phyloP scores from a whole-genome alignment of 2,113 vertebrate genomes.

The Grammomys surdaster region DNA sequence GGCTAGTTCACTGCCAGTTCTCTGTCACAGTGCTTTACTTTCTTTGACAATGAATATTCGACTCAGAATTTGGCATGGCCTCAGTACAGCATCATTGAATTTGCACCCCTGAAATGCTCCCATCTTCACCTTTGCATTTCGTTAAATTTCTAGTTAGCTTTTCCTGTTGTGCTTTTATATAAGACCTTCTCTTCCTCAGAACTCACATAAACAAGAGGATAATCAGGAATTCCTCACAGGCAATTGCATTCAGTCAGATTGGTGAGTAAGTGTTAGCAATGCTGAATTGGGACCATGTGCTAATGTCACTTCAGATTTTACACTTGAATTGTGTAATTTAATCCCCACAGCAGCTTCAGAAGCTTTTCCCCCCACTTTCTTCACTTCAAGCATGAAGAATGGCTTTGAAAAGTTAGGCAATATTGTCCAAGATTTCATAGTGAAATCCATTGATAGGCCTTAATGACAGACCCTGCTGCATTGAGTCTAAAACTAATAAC shows the following conservation, averaged over 20 bases:
- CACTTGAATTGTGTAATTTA: not conserved
- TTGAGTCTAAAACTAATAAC: not conserved
- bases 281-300: not conserved
- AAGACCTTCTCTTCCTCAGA: not conserved
- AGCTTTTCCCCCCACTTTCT: not conserved
- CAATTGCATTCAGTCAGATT: not conserved
- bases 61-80: rapidly evolving
- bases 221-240: not conserved
- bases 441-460: not conserved
- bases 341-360: not conserved
- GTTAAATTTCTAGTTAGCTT: not conserved
- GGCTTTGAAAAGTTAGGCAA: not conserved
- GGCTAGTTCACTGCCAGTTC: rapidly evolving
- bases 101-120: not conserved
- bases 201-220: not conserved
- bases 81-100: rapidly evolving
- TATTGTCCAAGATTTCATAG: not conserved
- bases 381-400: not conserved
- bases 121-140: not conserved
- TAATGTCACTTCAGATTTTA: not conserved
- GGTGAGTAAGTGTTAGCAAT: too few relatives aligned
- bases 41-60: too few relatives aligned
- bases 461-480: not conserved
- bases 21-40: rapidly evolving
- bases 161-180: not conserved